These are phyloP conservation scores for Potorous gilbertii DNA, from an alignment of 2,797 vertebrate species.

Conservation along the genomic window DNA sequence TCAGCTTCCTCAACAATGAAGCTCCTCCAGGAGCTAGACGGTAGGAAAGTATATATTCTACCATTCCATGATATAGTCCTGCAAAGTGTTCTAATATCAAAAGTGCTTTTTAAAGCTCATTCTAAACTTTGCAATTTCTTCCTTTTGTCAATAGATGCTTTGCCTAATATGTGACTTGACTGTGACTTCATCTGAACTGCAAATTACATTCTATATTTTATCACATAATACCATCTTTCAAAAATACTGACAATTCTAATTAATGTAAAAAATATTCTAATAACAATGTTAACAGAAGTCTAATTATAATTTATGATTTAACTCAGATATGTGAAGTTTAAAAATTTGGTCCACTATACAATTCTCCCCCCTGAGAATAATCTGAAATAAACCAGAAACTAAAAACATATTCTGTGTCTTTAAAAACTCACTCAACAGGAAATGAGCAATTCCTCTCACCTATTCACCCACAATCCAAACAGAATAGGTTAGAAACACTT, in stretches of 20 bases:
- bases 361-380: background rate
- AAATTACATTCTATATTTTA: slow-evolving; percentile 17
- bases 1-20: background rate
- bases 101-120: background rate
- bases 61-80: background rate
- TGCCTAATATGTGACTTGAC: background rate
- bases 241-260: slow-evolving; percentile 19
- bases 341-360: background rate
- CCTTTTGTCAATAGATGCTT: slow-evolving; percentile 19
- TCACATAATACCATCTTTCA: background rate
- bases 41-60: background rate
- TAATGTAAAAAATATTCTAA: background rate
- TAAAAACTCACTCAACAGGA: background rate
- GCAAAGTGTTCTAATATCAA: background rate
- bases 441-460: background rate
- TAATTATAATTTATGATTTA: background rate
- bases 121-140: slow-evolving; percentile 24
- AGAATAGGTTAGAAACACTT: slow-evolving; percentile 9
- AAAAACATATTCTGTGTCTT: background rate
- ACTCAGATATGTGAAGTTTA: background rate
- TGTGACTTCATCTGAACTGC: slow-evolving; percentile 21
- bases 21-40: background rate
- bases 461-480: background rate
- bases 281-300: background rate
- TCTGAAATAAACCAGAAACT: background rate